Evolutionary conservation across 2,113 vertebrate species (phyloP), one percentile per base, ranked within the genome.

Genomic region (Forbesichthys papilliferus): DNA sequence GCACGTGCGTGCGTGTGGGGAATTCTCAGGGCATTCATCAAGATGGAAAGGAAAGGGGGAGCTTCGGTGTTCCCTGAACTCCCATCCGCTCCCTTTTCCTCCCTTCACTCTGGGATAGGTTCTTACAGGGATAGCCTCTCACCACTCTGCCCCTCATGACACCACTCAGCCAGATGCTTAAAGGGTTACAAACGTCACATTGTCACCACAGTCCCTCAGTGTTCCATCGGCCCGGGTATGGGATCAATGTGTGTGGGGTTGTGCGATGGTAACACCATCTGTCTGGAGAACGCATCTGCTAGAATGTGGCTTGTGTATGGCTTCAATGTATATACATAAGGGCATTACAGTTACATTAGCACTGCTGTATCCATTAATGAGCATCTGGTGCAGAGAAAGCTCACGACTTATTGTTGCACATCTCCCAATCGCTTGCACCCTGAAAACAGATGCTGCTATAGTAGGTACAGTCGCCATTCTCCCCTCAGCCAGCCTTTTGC

Each of bases 101-200:
- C 82, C 81, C 82, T 88, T 87, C 82, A 83, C 81, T 81, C 75
- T 78, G 87, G 86, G 87, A 83, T 81, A 83, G 84, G 76, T 76
- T 75, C 89, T 89, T 86, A 89, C 90, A 91, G 90, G 88, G 85
- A 83, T 86, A 59, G 69, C 71, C 86, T 88, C 88, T 88, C 88
- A 87, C 89, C 89, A 91, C 73, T 79, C 64, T 81, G 70, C 77
- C 78, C 76, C 80, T 73, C 77, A 74, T 77, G 66, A 82, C 83
- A 63, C 68, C 83, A 84, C 68, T 78, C 69, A 42, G 7, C 36
- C 36, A 42, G 36, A 42, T 42, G 36, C 36, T 8, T 8, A 42
- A 42, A 42, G 36, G 36, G 36, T 6, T 42, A 7, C 36, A 7
- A 27, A 27, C 27, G 27, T 27, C 36, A 42, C 7, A 42, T 42